Conservation (phyloP, 2,113 vertebrate genomes). For the Hypocryptadius cinnamomeus region DNA sequence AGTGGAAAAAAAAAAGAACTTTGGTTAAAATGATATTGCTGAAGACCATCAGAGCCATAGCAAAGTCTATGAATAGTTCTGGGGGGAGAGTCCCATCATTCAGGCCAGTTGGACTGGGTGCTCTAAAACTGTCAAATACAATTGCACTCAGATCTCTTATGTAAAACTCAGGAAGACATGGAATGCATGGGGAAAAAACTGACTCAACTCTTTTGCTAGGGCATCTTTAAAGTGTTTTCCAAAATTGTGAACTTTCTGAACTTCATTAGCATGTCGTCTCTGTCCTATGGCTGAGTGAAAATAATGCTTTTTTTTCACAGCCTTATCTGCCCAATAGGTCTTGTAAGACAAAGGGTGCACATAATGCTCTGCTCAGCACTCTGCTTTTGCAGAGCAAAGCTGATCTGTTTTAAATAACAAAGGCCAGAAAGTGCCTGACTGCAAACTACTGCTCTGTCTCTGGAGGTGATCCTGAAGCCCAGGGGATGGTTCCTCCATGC, state of each 20-base stretch:
- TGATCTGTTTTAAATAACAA: background rate
- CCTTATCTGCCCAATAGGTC: background rate
- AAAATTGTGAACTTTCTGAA: background rate
- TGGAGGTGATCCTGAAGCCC: background rate
- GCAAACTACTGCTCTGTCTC: background rate
- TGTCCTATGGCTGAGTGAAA: background rate
- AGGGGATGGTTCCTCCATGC: background rate
- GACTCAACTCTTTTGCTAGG: background rate
- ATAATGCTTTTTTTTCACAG: background rate
- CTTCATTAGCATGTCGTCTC: background rate
- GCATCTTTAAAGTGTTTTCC: background rate
- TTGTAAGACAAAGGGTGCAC: background rate
- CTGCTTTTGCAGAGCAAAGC: background rate
- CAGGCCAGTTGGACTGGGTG: background rate
- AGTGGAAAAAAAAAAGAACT: background rate
- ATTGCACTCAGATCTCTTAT: background rate
- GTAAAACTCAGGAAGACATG: background rate
- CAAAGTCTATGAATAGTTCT: background rate
- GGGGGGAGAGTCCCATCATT: background rate
- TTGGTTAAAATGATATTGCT: background rate
- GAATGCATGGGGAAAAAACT: background rate
- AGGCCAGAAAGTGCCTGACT: background rate
- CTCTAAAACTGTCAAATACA: conserved; percentile 1
- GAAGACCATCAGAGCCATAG: background rate
- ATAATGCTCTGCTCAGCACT: background rate